These are phyloP conservation scores for Dendrocopos noguchii DNA, from an alignment of 2,113 vertebrate species.

Conservation along the genomic window DNA sequence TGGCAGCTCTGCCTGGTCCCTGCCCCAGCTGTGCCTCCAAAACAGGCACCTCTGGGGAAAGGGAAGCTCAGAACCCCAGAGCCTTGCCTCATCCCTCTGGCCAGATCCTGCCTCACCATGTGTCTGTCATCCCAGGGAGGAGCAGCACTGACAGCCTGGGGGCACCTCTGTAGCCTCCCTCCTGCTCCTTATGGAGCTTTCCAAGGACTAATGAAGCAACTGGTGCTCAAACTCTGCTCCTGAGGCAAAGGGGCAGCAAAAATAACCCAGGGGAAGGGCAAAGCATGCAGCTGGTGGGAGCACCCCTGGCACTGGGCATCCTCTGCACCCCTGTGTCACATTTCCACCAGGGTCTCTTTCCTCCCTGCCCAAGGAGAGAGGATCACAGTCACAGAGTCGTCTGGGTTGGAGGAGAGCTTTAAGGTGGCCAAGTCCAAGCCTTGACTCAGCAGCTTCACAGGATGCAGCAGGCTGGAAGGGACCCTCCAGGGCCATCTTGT, in stretches of 20 bases:
- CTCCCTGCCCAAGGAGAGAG: neutral
- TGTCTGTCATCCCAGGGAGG: rapidly evolving
- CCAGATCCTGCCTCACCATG: rapidly evolving
- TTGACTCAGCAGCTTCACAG: too few relatives aligned
- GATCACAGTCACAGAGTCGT: too few relatives aligned
- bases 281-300: neutral
- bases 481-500: too few relatives aligned
- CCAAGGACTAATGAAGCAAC: rapidly evolving
- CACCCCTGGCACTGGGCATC: neutral
- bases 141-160: neutral
- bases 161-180: neutral
- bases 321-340: rapidly evolving
- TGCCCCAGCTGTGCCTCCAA: rapidly evolving
- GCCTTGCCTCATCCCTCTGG: neutral
- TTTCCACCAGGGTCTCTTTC: neutral
- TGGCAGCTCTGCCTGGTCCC: neutral
- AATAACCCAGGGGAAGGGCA: neutral
- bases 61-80: neutral
- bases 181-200: rapidly evolving
- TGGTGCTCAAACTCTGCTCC: neutral
- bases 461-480: too few relatives aligned
- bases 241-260: neutral
- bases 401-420: too few relatives aligned
- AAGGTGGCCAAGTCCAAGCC: too few relatives aligned
- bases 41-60: neutral